These are phyloP conservation scores for Paramisgurnus dabryanus DNA, from an alignment of 2,113 vertebrate species.

Conservation along the genomic window DNA sequence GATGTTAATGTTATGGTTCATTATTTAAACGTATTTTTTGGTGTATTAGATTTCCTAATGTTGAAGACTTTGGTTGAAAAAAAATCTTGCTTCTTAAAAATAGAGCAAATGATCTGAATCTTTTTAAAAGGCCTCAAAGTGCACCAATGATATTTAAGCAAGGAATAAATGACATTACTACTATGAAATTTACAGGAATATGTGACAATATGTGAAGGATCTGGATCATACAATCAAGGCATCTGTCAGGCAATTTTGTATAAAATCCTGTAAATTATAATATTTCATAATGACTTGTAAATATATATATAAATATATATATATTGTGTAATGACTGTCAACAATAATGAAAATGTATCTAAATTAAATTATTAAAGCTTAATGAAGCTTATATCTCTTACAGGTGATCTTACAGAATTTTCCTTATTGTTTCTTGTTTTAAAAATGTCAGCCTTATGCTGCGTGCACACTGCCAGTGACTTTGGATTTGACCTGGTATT, in stretches of 20 bases:
- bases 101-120: conserved; percentile 69
- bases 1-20: conserved; percentile 77
- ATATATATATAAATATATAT: conserved; percentile 69
- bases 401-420: conserved; percentile 74
- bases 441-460: not conserved
- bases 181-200: conserved; percentile 49
- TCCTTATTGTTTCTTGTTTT: conserved; percentile 1
- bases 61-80: conserved; percentile 71
- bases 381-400: conserved; percentile 87
- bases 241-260: conserved; percentile 89
- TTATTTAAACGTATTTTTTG: conserved; percentile 79
- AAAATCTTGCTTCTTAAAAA: conserved; percentile 58
- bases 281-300: conserved; percentile 92
- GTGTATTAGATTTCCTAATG: conserved; percentile 76
- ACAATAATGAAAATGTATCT: conserved; percentile 93
- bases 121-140: conserved; percentile 74
- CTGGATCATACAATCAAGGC: conserved; percentile 90
- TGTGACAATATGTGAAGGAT: conserved; percentile 53
- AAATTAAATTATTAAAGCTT: conserved; percentile 89
- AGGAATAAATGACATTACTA: conserved; percentile 69
- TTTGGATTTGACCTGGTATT: too few species aligned
- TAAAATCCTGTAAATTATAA: conserved; percentile 88
- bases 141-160: conserved; percentile 64
- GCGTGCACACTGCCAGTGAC: too few species aligned
- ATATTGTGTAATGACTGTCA: conserved; percentile 97